A percentile compares a stretch with the other conserved stretches of the same genome.
These are phyloP conservation scores for Sterna hirundo DNA, from an alignment of 2,113 vertebrate species.

Conservation along the genomic window DNA sequence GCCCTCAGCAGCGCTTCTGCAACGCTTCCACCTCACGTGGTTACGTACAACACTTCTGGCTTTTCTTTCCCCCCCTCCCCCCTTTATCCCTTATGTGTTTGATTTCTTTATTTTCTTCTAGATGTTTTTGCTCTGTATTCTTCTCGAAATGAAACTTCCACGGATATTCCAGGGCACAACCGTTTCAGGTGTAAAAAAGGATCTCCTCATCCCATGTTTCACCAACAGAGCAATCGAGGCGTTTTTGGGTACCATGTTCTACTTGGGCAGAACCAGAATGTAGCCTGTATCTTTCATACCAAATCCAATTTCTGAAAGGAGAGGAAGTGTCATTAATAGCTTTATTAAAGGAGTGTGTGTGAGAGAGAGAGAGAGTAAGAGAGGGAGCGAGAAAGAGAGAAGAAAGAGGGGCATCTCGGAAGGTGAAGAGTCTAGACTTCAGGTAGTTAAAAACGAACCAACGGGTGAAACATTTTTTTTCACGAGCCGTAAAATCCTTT, in stretches of 20 bases:
- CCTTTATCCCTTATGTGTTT: neutral
- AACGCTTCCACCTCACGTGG: neutral
- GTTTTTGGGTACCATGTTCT: conserved; percentile 58
- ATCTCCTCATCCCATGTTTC: conserved; percentile 66
- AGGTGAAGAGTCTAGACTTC: conserved; percentile 33
- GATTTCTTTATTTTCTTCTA: neutral
- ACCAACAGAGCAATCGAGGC: conserved; percentile 68
- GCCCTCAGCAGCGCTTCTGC: neutral
- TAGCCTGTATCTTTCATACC: conserved; percentile 73
- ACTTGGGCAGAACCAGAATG: conserved; percentile 71
- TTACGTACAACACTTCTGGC: conserved; percentile 12
- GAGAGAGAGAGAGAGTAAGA: conserved; percentile 24
- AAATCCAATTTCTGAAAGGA: conserved; percentile 73
- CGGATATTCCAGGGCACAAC: conserved; percentile 55
- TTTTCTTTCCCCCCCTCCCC: neutral
- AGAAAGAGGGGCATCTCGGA: conserved; percentile 45
- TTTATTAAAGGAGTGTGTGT: conserved; percentile 69
- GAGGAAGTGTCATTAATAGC: conserved; percentile 73
- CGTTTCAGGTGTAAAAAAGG: conserved; percentile 55
- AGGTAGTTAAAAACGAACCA: neutral
- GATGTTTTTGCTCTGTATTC: neutral
- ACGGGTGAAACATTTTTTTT: conserved; percentile 11
- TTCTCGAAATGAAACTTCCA: conserved; percentile 31
- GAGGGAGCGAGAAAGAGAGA: conserved; percentile 39
- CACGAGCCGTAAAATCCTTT: conserved; percentile 41